A percentile compares a stretch with the other conserved stretches of the same genome.
phyloP scores from a whole-genome alignment of 1,140 invertebrate species.

The Piezodorus guildinii region DNA sequence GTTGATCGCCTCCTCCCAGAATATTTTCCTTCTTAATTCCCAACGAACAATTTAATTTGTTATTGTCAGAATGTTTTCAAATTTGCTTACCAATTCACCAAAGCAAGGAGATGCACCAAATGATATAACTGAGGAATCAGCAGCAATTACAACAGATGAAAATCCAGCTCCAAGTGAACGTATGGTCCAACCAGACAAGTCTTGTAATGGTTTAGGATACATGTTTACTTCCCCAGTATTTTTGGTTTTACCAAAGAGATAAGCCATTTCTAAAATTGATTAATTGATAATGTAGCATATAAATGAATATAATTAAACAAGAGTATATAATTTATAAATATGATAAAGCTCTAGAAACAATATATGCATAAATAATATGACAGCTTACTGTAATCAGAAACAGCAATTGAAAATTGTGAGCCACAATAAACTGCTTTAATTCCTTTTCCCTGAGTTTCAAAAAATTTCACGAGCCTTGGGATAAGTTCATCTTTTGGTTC shows the following conservation, averaged over 20 bases:
- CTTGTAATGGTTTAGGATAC: conserved; percentile 91
- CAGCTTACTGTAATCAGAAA: conserved; percentile 60
- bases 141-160: conserved; percentile 74
- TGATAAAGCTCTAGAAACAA: too few species aligned
- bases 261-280: conserved; percentile 42
- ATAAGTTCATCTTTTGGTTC: conserved; percentile 83
- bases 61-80: background rate
- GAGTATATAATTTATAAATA: too few species aligned
- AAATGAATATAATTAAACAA: too few species aligned
- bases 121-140: conserved; percentile 78
- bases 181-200: conserved; percentile 83
- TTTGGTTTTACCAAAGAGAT: conserved; percentile 84
- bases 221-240: conserved; percentile 87
- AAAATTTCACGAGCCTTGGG: conserved; percentile 78
- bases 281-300: too few species aligned
- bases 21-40: too few species aligned
- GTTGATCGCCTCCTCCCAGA: too few species aligned
- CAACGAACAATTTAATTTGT: too few species aligned
- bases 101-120: conserved; percentile 87
- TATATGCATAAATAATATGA: too few species aligned
- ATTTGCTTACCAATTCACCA: conserved; percentile 65
- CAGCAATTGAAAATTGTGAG: conserved; percentile 70
- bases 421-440: conserved; percentile 69
- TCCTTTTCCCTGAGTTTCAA: conserved; percentile 71
- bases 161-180: conserved; percentile 64